Evolutionary conservation across 2,113 vertebrate genomes (phyloP).

Genomic region (Brevimyrus niger): DNA sequence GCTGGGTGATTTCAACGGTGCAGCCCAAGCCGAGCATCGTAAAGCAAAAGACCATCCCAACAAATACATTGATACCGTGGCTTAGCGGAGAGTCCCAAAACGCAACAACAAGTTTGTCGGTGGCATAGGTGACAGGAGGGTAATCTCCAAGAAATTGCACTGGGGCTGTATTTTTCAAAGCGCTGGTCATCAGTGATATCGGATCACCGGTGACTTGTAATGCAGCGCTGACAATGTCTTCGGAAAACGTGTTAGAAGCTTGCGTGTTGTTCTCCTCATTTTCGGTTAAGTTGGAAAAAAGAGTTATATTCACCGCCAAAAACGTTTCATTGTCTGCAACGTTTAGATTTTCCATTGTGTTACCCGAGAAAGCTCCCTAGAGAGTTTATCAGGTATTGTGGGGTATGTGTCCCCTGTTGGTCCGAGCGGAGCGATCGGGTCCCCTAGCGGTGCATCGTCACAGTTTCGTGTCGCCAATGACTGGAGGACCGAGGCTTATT

Average conservation of each 20-base stretch:
- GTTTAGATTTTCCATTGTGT: slow-evolving; percentile 55
- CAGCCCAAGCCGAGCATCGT: slow-evolving; percentile 94
- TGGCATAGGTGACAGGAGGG: slow-evolving; percentile 17
- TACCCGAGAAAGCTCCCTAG: slow-evolving; percentile 30
- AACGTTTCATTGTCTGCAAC: slow-evolving; percentile 16
- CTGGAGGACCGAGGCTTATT: slow-evolving; percentile 17
- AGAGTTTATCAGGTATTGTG: not conserved
- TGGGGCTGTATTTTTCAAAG: slow-evolving; percentile 8
- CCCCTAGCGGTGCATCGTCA: slow-evolving; percentile 23
- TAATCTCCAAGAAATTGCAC: slow-evolving; percentile 35
- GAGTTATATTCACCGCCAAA: not conserved
- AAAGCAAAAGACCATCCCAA: slow-evolving; percentile 81
- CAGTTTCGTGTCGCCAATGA: slow-evolving; percentile 32
- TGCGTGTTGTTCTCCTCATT: slow-evolving; percentile 22
- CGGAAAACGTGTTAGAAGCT: not conserved
- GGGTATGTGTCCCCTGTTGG: slow-evolving; percentile 14
- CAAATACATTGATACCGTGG: slow-evolving; percentile 81
- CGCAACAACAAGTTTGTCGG: slow-evolving; percentile 48
- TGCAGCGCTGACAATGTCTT: slow-evolving; percentile 20
- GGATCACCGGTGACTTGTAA: slow-evolving; percentile 25
- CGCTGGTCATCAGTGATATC: slow-evolving; percentile 26
- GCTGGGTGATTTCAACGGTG: slow-evolving; percentile 79
- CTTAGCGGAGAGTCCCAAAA: slow-evolving; percentile 80
- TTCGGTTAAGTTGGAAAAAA: slow-evolving; percentile 22
- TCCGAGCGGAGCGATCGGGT: slow-evolving; percentile 38